These are phyloP conservation scores for Nanorana parkeri DNA, from an alignment of 2,113 vertebrate species.

Conservation along the genomic window DNA sequence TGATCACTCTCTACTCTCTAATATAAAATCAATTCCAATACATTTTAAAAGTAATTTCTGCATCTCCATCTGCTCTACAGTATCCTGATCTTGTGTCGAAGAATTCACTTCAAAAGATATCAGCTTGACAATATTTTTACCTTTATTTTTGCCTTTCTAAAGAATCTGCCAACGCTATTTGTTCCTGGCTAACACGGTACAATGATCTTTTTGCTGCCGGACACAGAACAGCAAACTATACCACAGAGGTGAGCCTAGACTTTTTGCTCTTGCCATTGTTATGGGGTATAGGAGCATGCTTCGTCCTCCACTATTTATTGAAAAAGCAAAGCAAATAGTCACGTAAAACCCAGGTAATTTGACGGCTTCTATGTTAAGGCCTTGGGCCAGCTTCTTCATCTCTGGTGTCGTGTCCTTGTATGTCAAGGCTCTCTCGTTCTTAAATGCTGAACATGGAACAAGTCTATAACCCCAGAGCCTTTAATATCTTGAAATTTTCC, in stretches of 20 bases:
- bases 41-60: too few species aligned
- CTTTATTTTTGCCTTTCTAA: too few species aligned
- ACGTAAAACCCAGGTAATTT: constrained; percentile 70
- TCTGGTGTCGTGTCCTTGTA: constrained; percentile 64
- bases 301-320: constrained; percentile 62
- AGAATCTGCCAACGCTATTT: too few species aligned
- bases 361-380: constrained; percentile 67
- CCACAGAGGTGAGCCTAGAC: neutral
- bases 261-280: constrained; percentile 56
- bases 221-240: too few species aligned
- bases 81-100: too few species aligned
- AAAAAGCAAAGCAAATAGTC: constrained; percentile 65
- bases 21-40: too few species aligned
- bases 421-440: constrained; percentile 62
- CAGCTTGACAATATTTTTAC: too few species aligned
- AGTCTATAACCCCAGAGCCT: constrained; percentile 55
- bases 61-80: too few species aligned
- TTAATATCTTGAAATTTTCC: constrained; percentile 36
- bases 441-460: constrained; percentile 61
- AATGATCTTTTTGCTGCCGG: too few species aligned
- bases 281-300: constrained; percentile 47
- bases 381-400: constrained; percentile 68
- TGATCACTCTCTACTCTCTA: too few species aligned
- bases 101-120: too few species aligned
- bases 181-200: too few species aligned